These are phyloP conservation scores for Parnassius apollo DNA, from an alignment of 2,888 invertebrate species.

Conservation along the genomic window DNA sequence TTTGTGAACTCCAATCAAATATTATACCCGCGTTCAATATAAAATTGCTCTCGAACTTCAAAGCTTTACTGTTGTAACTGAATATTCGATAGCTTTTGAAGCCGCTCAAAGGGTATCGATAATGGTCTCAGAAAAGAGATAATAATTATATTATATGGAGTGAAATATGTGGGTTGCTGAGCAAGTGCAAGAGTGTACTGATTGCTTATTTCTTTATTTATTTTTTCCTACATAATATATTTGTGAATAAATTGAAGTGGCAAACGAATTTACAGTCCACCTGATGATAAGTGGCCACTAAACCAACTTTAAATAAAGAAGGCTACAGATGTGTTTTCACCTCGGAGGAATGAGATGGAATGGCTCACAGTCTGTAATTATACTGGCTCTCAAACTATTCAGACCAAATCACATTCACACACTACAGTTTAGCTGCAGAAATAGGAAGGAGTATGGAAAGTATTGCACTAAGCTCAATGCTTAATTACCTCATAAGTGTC, in stretches of 20 bases:
- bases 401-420: too few relatives aligned
- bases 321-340: background rate
- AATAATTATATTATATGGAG: background rate
- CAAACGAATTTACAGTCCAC: background rate
- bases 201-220: too few relatives aligned
- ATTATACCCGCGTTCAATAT: background rate
- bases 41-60: background rate
- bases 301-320: too few relatives aligned
- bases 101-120: slow-evolving; percentile 35
- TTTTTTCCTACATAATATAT: too few relatives aligned
- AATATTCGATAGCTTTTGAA: slow-evolving; percentile 27
- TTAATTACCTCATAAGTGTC: too few relatives aligned
- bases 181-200: background rate
- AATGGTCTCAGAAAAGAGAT: slow-evolving; percentile 3
- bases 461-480: too few relatives aligned
- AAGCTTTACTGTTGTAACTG: slow-evolving; percentile 27
- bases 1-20: background rate
- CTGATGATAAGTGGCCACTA: too few relatives aligned
- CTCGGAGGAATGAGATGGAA: background rate
- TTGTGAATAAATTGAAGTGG: too few relatives aligned
- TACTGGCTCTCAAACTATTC: too few relatives aligned
- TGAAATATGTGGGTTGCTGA: background rate
- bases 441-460: too few relatives aligned
- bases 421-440: too few relatives aligned
- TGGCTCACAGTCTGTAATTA: background rate